Base-by-base conservation (phyloP, 2,888 invertebrate genomes). In the Pristionchus exspectatus region DNA sequence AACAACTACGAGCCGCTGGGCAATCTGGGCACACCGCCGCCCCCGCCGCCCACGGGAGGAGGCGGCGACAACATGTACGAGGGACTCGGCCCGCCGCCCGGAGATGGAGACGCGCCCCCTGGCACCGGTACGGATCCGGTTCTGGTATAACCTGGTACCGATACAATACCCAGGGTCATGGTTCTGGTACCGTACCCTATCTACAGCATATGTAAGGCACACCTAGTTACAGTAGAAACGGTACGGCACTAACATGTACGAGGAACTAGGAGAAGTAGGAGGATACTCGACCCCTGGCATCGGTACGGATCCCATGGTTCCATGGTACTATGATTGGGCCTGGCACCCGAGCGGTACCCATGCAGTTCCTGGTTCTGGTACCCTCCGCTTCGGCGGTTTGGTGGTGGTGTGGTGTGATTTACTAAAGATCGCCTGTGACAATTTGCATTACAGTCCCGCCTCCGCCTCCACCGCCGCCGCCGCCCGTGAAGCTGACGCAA, bases 1-100 rank as follows among this genome's bases (percentile, higher is more conserved):
- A 74, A 74, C 72, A 74, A 74, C 38, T 74, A 74, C 72, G 72
- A 74, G 38, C 33, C 72, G 21, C 16, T 74, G n/a, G 72, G 30
- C 33, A 74, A 74, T 33, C 33, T 74, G 72, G 33, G 38, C 21
- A 27, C 30, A 3, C 72, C 72, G 12, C 33, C 72, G 14, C 72
- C 72, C 18, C 72, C 72, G 21, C 72, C 72, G 33, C 72, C 72
- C 14, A 12, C 72, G 1, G 72, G 33, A 18, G 72, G 72, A 33
- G 72, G 72, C 38, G 72, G 72, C 5, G 38, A 74, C 72, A 74
- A 74, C 18, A 38, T 74, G 72, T 74, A 74, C 38, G 72, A 74
- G 33, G 72, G 72, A 74, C 72, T 74, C 33, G 72, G 72, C 14
- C 33, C 14, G n/a, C 72, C 72, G 27, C 56, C 56, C 56, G 56